phyloP scores from a whole-genome alignment of 2,113 vertebrate species.

The Chamaetylas fuelleborni region DNA sequence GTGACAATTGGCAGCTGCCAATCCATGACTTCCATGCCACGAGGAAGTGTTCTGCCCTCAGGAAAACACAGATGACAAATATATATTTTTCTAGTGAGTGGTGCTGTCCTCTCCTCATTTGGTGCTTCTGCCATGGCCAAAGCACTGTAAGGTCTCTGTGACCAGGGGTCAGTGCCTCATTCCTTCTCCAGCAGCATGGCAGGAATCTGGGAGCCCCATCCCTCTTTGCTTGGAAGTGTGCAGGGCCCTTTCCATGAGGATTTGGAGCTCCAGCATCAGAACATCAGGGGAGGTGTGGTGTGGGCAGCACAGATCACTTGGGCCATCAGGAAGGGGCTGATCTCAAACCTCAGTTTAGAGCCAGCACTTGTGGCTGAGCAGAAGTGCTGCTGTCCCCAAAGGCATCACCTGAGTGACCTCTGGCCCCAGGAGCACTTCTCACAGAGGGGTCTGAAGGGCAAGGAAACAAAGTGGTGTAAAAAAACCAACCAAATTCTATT shows the following conservation, averaged over 20 bases:
- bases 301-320: neutral
- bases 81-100: constrained; percentile 44
- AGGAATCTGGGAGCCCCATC: neutral
- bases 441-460: neutral
- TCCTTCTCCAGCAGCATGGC: neutral
- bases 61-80: neutral
- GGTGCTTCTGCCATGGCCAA: neutral
- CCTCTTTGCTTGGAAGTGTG: neutral
- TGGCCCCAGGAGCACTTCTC: neutral
- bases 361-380: neutral
- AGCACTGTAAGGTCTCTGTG: neutral
- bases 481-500: neutral
- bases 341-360: neutral
- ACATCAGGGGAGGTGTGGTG: neutral
- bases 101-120: neutral
- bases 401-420: accelerated
- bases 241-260: neutral
- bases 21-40: accelerated
- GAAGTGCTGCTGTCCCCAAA: neutral
- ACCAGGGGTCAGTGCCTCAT: neutral
- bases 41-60: neutral
- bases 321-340: neutral
- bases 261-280: neutral
- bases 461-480: neutral
- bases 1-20: neutral